Percentiles rank a stretch among this genome's conserved stretches.
Evolutionary conservation across 2,797 vertebrate genomes (phyloP).

Genomic region (Uromys caudimaculatus): DNA sequence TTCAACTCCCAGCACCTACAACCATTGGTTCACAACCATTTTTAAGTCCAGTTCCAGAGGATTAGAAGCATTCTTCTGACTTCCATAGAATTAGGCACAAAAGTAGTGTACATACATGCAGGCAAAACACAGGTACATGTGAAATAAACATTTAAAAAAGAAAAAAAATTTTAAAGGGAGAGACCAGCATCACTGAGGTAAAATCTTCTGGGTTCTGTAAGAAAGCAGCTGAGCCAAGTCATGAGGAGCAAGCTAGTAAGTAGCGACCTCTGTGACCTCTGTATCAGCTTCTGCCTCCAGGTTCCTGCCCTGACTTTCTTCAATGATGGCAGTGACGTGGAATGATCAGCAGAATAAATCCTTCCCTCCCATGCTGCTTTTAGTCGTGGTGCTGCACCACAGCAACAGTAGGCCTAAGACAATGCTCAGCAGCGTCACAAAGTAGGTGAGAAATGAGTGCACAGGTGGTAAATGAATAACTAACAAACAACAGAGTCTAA

Average conservation of each 20-base stretch:
- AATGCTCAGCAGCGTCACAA: neutral
- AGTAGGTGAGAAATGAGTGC: neutral
- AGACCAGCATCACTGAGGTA: neutral
- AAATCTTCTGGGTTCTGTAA: neutral
- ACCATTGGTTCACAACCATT: neutral
- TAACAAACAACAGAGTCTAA: neutral
- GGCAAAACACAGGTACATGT: neutral
- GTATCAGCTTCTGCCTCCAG: too few species aligned
- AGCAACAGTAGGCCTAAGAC: neutral
- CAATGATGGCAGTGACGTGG: neutral
- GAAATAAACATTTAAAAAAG: neutral
- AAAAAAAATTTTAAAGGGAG: neutral
- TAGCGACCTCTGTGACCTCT: too few species aligned
- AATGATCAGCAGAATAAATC: neutral
- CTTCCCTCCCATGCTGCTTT: neutral
- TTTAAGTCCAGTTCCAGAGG: neutral
- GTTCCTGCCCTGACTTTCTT: neutral
- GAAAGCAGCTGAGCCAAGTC: neutral
- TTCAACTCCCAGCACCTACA: neutral
- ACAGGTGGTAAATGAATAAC: neutral
- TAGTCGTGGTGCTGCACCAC: neutral
- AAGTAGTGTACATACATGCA: neutral
- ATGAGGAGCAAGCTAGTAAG: neutral
- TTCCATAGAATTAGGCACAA: neutral
- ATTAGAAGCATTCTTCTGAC: neutral